phyloP scores from a whole-genome alignment of 2,113 vertebrate genomes.

The Oncorhynchus kisutch region DNA sequence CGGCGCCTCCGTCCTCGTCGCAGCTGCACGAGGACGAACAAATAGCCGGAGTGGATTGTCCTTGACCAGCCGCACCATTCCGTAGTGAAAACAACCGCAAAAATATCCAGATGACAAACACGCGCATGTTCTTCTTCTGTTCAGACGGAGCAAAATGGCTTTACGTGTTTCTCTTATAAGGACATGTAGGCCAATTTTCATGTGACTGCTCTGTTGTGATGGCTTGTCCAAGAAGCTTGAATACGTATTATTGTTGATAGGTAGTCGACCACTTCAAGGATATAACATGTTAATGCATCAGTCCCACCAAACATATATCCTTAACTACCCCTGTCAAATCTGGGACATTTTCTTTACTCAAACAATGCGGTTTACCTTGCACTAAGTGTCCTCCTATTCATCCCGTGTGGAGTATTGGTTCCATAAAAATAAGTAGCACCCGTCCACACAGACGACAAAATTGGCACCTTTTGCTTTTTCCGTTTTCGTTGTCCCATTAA shows the following conservation, averaged over 20 bases:
- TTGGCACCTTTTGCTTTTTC: conserved; percentile 64
- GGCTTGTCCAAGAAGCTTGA: conserved; percentile 18
- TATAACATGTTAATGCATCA: conserved; percentile 27
- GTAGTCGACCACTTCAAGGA: background rate
- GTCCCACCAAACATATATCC: background rate
- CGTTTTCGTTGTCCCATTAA: conserved; percentile 69
- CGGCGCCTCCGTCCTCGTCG: conserved; percentile 88
- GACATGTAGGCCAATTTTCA: conserved; percentile 53
- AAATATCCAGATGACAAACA: conserved; percentile 63
- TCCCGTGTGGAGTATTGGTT: conserved; percentile 45
- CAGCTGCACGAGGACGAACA: conserved; percentile 88
- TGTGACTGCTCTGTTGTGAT: conserved; percentile 50
- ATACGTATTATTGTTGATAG: conserved; percentile 21
- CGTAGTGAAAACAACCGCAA: conserved; percentile 62
- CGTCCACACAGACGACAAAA: conserved; percentile 48
- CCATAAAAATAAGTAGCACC: conserved; percentile 55
- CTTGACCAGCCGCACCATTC: conserved; percentile 75
- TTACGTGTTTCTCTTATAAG: background rate
- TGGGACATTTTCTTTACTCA: background rate
- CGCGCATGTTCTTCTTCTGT: conserved; percentile 59
- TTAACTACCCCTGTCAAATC: conserved; percentile 16
- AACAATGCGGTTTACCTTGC: conserved; percentile 12
- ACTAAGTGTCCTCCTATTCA: background rate
- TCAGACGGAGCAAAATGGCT: conserved; percentile 31
- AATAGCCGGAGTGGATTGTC: conserved; percentile 76